Percentiles rank a stretch among this genome's conserved stretches.
Conservation (phyloP, 2,888 invertebrate species). For the Cheilosia scutellata region DNA sequence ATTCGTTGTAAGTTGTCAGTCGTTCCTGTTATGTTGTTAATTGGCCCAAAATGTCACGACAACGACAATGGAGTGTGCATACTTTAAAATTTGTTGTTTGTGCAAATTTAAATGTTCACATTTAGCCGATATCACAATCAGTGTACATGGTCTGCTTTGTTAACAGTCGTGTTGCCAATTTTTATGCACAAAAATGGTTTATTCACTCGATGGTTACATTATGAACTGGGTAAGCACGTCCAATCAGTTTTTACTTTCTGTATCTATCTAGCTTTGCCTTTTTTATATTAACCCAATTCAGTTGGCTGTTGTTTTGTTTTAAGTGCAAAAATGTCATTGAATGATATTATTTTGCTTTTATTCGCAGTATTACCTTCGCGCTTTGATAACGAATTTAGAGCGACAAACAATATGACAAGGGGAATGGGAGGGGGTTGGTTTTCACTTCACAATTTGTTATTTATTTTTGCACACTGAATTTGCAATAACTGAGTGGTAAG, state of each 20-base stretch:
- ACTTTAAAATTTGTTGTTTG: background rate
- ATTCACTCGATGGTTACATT: background rate
- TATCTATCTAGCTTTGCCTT: background rate
- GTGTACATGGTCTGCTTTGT: slow-evolving; percentile 21
- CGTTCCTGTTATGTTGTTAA: slow-evolving; percentile 61
- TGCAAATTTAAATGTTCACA: slow-evolving; percentile 31
- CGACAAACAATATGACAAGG: slow-evolving; percentile 4
- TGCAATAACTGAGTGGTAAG: slow-evolving; percentile 23
- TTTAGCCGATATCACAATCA: slow-evolving; percentile 17
- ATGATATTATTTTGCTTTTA: slow-evolving; percentile 29
- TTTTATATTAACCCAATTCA: slow-evolving; percentile 46
- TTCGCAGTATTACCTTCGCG: slow-evolving; percentile 26
- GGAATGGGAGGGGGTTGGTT: background rate
- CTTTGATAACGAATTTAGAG: slow-evolving; percentile 55
- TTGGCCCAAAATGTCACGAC: slow-evolving; percentile 68
- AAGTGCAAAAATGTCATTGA: slow-evolving; percentile 61
- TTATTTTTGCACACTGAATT: slow-evolving; percentile 13
- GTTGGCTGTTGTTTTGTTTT: slow-evolving; percentile 34
- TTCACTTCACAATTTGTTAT: background rate
- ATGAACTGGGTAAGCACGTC: slow-evolving; percentile 25
- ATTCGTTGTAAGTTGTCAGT: slow-evolving; percentile 21
- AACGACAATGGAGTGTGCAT: slow-evolving; percentile 16
- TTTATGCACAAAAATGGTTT: slow-evolving; percentile 34
- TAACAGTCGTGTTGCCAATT: slow-evolving; percentile 49
- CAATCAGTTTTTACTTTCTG: background rate